These are phyloP conservation scores for Yoshiicerus persimilis DNA, from an alignment of 1,140 invertebrate species.

Conservation along the genomic window DNA sequence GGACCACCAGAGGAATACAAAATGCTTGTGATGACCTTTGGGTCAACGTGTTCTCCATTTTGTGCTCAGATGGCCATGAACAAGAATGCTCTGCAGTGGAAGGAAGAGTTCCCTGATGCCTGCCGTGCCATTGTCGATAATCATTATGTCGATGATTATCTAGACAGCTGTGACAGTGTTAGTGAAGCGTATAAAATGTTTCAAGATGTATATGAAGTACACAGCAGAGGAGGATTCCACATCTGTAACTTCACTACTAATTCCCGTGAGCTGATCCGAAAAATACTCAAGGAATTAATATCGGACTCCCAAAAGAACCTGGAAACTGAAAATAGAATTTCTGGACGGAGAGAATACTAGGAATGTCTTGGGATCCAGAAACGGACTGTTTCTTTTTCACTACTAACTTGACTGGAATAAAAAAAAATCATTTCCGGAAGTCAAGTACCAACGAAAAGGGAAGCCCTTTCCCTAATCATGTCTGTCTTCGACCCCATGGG, in stretches of 20 bases:
- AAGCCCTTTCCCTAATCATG: slow-evolving; percentile 21
- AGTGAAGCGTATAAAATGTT: background rate
- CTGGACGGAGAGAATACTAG: background rate
- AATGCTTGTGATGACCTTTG: slow-evolving; percentile 46
- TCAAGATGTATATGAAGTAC: background rate
- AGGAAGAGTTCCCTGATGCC: slow-evolving; percentile 13
- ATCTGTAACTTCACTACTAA: background rate
- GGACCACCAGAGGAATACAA: slow-evolving; percentile 31
- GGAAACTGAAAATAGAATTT: background rate
- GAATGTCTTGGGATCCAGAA: slow-evolving; percentile 11
- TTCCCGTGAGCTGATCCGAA: background rate
- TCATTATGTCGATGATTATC: slow-evolving; percentile 40
- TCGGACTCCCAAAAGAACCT: background rate
- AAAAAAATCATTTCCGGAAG: background rate
- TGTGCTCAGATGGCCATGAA: slow-evolving; percentile 35
- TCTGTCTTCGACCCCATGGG: slow-evolving; percentile 51
- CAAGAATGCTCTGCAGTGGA: background rate
- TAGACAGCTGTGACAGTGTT: background rate
- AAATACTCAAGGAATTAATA: background rate
- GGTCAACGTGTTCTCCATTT: slow-evolving; percentile 40
- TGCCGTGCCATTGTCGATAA: background rate
- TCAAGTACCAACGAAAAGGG: slow-evolving; percentile 34
- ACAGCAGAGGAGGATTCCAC: slow-evolving; percentile 29
- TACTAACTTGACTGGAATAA: background rate
- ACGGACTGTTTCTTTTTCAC: slow-evolving; percentile 39